phyloP scores from a whole-genome alignment of 2,797 vertebrate species.

The Fistularia tabacaria region DNA sequence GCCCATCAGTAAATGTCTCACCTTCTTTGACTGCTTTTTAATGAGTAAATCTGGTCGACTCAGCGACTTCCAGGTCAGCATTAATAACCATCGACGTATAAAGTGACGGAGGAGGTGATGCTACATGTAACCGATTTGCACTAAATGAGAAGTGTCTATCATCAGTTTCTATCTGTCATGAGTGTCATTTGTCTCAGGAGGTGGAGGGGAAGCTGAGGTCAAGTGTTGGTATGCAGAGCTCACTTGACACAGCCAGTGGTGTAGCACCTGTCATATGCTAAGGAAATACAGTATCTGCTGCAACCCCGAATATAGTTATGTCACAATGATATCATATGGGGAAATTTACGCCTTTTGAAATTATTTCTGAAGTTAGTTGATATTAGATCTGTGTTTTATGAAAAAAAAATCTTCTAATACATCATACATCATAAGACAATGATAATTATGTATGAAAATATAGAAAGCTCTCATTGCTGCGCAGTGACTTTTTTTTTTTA shows the following conservation, averaged over 20 bases:
- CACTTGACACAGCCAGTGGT: neutral
- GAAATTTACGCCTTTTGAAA: no score
- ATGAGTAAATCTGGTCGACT: slow-evolving; percentile 16
- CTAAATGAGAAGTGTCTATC: slow-evolving; percentile 16
- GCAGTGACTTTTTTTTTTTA: no score
- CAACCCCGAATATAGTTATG: neutral
- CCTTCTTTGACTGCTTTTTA: slow-evolving; percentile 4
- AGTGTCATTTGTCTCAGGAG: slow-evolving; percentile 28
- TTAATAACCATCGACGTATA: slow-evolving; percentile 31
- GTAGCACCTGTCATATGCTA: slow-evolving; percentile 4
- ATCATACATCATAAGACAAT: no score
- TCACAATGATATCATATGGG: no score
- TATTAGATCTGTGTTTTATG: no score
- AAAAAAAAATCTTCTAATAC: no score
- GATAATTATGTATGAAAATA: no score
- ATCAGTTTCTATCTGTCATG: slow-evolving; percentile 46
- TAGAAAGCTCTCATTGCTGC: no score
- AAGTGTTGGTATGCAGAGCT: slow-evolving; percentile 10
- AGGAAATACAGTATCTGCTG: slow-evolving; percentile 10
- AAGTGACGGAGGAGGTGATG: slow-evolving; percentile 12
- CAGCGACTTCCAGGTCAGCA: slow-evolving; percentile 30
- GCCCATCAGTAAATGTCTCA: slow-evolving; percentile 8
- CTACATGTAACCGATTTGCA: slow-evolving; percentile 25
- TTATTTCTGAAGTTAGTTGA: no score
- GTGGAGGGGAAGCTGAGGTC: neutral